Base-by-base conservation (phyloP, 1,140 invertebrate genomes). In the Sweltsa coloradensis region DNA sequence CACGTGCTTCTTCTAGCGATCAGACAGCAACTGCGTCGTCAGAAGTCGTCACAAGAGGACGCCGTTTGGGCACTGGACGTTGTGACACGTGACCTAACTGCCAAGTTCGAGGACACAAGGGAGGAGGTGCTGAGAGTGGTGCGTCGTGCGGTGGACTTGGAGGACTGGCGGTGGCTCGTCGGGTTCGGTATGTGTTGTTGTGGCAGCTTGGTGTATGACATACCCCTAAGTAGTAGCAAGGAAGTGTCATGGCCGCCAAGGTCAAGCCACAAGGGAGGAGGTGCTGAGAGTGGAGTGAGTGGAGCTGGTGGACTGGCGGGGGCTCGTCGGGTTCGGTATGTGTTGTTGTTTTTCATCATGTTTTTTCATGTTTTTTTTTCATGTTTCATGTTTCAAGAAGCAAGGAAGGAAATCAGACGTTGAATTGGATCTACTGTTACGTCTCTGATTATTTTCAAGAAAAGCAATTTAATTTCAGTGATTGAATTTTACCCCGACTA, bases 61-160 rank as follows among this genome's bases (percentile, higher is more conserved):
- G 60, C 66, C 29, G 59, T 64, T 1, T 52, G 62, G 25, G 52
- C 51, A 43, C 55, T 70, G 18, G 66, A 72, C 37, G 55, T 58
- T 3, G 59, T 61, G 21, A 59, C 55, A 34, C 53, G 53, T 3
- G 63, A 69, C 40, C 29, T 69, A 3, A 51, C 58, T 9, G 62
- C 61, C 47, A 64, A 65, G 42, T 34, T 71, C 21, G 60, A 66
- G 25, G 60, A 60, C 11, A 57, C 59, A 1, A 59, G 59, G 16
- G 58, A 43, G 18, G 47, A 63, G 2, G 41, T 55, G 5, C 55
- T 64, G 52, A 49, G 60, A 24, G 47, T 57, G 3, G 50, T 63
- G 16, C 61, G 64, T 18, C 61, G 62, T 43, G 29, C 70, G 6
- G 52, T 54, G 9, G 24, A 50, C 6, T 60, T 67, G 41, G 69